These are phyloP conservation scores for Neolamprologus devosi DNA, from an alignment of 2,113 vertebrate genomes.

Conservation along the genomic window DNA sequence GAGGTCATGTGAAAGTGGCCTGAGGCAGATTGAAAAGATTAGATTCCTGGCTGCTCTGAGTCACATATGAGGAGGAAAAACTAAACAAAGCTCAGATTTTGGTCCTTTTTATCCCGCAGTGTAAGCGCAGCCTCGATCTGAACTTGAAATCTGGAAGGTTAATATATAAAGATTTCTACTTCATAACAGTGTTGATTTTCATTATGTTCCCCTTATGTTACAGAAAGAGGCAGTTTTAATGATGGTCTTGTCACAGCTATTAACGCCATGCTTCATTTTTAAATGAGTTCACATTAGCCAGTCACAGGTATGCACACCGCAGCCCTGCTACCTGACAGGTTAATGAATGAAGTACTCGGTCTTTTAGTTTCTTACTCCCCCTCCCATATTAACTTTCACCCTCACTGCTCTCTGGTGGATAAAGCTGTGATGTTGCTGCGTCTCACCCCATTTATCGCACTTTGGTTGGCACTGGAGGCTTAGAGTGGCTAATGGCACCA, in stretches of 20 bases:
- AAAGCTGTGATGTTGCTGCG: not conserved
- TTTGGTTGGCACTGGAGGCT: not conserved
- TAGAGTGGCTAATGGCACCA: conserved; percentile 20
- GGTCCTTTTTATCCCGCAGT: not conserved
- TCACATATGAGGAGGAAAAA: not conserved
- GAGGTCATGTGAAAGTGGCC: not conserved
- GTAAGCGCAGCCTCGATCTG: not conserved
- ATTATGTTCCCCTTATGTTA: not conserved
- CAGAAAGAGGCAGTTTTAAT: not conserved
- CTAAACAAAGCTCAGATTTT: not conserved
- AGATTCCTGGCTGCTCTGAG: not conserved
- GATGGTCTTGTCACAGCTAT: not conserved
- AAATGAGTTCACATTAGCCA: not conserved
- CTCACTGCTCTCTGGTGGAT: not conserved
- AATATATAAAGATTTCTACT: not conserved
- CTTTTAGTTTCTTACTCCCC: not conserved
- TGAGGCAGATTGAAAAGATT: not conserved
- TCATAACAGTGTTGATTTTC: not conserved
- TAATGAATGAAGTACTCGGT: not conserved
- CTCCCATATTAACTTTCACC: not conserved
- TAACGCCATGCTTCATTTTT: not conserved
- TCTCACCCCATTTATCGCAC: conserved; percentile 33
- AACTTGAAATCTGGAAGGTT: not conserved
- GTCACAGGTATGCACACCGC: not conserved
- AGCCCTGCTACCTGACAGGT: not conserved